A percentile compares a stretch with the other conserved stretches of the same genome.
Evolutionary conservation across 2,797 vertebrate genomes (phyloP).

Genomic region (Poecilia velifera): DNA sequence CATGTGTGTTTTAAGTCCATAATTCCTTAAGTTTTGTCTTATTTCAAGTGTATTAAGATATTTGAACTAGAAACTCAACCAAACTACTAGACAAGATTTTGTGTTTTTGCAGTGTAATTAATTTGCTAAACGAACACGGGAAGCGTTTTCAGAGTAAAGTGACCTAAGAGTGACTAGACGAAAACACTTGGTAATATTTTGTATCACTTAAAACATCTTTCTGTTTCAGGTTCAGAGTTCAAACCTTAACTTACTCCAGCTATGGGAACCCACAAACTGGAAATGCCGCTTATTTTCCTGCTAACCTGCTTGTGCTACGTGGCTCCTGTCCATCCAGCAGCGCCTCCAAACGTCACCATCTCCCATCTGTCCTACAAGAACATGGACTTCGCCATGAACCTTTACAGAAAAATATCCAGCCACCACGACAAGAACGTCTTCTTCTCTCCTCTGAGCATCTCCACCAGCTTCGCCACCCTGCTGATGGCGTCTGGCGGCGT

Average conservation of each 20-base stretch:
- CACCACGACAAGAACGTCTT: conserved; percentile 88
- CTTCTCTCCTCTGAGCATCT: conserved; percentile 89
- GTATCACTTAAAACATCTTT: not conserved
- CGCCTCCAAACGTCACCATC: conserved; percentile 53
- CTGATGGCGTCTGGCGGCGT: conserved; percentile 81
- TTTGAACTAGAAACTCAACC: too few species aligned
- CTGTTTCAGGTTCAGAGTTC: conserved; percentile 42
- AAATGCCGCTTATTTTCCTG: conserved; percentile 57
- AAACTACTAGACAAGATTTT: too few species aligned
- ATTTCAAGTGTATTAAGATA: too few species aligned
- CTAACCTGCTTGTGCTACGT: conserved; percentile 56
- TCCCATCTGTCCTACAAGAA: conserved; percentile 84
- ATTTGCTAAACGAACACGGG: too few species aligned
- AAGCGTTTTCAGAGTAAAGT: too few species aligned
- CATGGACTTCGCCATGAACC: conserved; percentile 88
- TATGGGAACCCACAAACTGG: conserved; percentile 42
- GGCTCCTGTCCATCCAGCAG: conserved; percentile 44
- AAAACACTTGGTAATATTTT: too few species aligned
- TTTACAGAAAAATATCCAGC: conserved; percentile 88
- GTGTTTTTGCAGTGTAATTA: too few species aligned
- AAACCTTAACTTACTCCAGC: conserved; percentile 17
- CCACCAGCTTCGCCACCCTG: conserved; percentile 81
- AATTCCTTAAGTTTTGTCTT: too few species aligned
- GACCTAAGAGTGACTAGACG: too few species aligned
- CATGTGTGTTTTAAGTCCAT: too few species aligned